Percentiles rank a stretch among this genome's conserved stretches.
Evolutionary conservation across 2,888 invertebrate species (phyloP).

Genomic region (Agrochola litura): DNA sequence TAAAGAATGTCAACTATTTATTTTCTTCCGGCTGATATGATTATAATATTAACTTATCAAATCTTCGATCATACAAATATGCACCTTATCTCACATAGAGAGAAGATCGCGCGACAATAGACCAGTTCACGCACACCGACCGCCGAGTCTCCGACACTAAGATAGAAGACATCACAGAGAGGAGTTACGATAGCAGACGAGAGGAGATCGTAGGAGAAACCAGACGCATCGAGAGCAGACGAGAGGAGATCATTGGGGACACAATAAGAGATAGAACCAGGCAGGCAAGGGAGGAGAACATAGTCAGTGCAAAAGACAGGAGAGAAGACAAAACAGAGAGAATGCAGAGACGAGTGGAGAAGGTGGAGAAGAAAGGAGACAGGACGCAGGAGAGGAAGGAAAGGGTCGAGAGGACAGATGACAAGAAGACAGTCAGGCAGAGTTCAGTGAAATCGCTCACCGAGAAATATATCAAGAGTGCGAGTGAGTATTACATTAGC

Average conservation of each 20-base stretch:
- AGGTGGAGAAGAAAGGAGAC: constrained; percentile 71
- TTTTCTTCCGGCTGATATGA: constrained; percentile 16
- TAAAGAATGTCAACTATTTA: constrained; percentile 7
- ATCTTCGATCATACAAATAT: constrained; percentile 30
- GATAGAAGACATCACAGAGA: constrained; percentile 68
- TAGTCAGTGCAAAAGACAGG: constrained; percentile 35
- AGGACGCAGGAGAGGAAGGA: constrained; percentile 68
- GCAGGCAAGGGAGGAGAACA: constrained; percentile 51
- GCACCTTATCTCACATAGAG: constrained; percentile 72
- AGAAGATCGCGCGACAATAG: constrained; percentile 83
- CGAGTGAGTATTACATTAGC: constrained; percentile 80
- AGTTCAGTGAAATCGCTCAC: constrained; percentile 94
- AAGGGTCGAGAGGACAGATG: constrained; percentile 75
- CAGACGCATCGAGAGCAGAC: constrained; percentile 47
- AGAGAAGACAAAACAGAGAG: constrained; percentile 57
- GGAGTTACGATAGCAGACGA: constrained; percentile 40
- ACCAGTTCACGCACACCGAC: constrained; percentile 86
- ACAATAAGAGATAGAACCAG: constrained; percentile 38
- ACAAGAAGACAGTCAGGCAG: constrained; percentile 90
- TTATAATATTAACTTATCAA: constrained; percentile 7
- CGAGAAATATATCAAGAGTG: constrained; percentile 94
- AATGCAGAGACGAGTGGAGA: constrained; percentile 62
- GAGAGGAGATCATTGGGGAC: constrained; percentile 54
- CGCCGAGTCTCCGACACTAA: constrained; percentile 75
- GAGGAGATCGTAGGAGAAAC: constrained; percentile 54